phyloP scores from a whole-genome alignment of 2,113 vertebrate genomes.

The Cichladusa arquata region DNA sequence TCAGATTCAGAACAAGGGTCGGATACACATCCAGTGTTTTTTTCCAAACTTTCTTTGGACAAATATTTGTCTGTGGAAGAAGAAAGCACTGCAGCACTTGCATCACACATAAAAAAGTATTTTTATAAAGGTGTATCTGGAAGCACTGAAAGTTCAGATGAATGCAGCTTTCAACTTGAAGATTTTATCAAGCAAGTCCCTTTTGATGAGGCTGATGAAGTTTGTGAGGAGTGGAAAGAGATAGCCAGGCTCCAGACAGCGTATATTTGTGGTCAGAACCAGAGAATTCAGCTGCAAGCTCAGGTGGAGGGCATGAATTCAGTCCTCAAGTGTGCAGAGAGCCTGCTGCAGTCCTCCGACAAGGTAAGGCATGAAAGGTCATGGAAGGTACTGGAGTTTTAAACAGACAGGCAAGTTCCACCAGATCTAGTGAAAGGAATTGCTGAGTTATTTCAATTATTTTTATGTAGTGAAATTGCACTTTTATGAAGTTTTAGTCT shows the following conservation, averaged over 20 bases:
- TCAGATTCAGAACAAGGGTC: not conserved
- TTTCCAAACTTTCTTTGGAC: conserved; percentile 82
- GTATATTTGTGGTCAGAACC: conserved; percentile 79
- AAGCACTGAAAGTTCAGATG: conserved; percentile 76
- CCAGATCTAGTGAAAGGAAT: not conserved
- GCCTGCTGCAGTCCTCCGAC: conserved; percentile 57
- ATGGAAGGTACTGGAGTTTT: not conserved
- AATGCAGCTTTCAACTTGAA: conserved; percentile 76
- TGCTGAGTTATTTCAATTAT: not conserved
- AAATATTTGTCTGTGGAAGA: conserved; percentile 85
- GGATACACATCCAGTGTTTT: conserved; percentile 59
- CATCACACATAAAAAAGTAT: conserved; percentile 73
- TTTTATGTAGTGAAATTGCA: not conserved
- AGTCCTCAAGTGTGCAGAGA: conserved; percentile 77
- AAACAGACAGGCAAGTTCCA: not conserved
- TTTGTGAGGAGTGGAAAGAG: conserved; percentile 71
- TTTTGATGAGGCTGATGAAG: conserved; percentile 23
- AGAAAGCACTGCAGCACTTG: conserved; percentile 80
- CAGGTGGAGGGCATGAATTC: conserved; percentile 75
- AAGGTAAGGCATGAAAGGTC: conserved; percentile 61
- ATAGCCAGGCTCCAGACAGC: conserved; percentile 82
- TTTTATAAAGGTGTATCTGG: conserved; percentile 77
- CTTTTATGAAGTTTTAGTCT: not conserved
- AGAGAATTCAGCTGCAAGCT: conserved; percentile 79
- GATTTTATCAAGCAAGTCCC: conserved; percentile 66